These are phyloP conservation scores for Byasa hedistus DNA, from an alignment of 2,888 invertebrate species.

Conservation along the genomic window DNA sequence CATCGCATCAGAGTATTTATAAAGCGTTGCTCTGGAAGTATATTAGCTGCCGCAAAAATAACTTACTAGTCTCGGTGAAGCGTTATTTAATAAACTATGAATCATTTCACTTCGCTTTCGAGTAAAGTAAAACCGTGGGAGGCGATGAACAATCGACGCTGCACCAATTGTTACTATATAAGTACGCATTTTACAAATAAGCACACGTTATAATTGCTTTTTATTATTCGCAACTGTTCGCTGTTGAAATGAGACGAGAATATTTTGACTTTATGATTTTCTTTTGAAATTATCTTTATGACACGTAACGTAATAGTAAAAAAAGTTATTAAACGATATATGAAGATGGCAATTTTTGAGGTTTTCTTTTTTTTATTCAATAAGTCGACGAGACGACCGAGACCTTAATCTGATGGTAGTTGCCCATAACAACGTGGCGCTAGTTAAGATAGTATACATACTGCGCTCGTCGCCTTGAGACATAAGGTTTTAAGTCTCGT, in stretches of 20 bases:
- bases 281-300: too few relatives aligned
- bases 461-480: too few relatives aligned
- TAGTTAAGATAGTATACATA: too few relatives aligned
- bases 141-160: constrained; percentile 50
- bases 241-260: background rate
- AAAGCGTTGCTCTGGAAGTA: background rate
- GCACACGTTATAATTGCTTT: constrained; percentile 16
- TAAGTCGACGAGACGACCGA: too few relatives aligned
- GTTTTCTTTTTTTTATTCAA: too few relatives aligned
- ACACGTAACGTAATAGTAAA: too few relatives aligned
- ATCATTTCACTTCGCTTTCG: constrained; percentile 68
- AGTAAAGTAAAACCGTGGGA: constrained; percentile 74
- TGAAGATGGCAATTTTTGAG: too few relatives aligned
- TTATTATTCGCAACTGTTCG: background rate
- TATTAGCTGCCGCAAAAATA: constrained; percentile 12
- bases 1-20: constrained; percentile 3
- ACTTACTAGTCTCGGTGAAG: background rate
- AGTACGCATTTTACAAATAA: constrained; percentile 26
- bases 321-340: too few relatives aligned
- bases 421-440: too few relatives aligned
- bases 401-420: too few relatives aligned
- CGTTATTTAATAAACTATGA: constrained; percentile 40
- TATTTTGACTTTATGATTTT: background rate
- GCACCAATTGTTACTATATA: constrained; percentile 2
- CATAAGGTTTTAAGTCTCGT: too few relatives aligned